Evolutionary conservation across 2,888 invertebrate genomes (phyloP).

Genomic region (Meloe dianella): DNA sequence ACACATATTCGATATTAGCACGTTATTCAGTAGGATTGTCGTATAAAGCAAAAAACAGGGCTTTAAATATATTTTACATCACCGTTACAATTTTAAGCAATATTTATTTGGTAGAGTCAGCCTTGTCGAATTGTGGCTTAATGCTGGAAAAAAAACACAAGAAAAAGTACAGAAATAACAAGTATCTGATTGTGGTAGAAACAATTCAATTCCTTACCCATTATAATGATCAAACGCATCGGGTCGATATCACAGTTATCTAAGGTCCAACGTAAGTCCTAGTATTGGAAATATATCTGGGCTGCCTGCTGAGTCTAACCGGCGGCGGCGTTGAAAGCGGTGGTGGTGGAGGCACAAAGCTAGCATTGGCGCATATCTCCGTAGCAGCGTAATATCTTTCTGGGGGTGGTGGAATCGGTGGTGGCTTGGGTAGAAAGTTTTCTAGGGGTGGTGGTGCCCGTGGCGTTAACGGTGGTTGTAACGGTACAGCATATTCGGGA

Average conservation of each 20-base stretch:
- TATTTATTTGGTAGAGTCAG: slow-evolving; percentile 52
- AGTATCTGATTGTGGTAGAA: slow-evolving; percentile 11
- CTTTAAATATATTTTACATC: slow-evolving; percentile 24
- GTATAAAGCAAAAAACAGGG: slow-evolving; percentile 37
- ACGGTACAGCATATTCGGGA: slow-evolving; percentile 71
- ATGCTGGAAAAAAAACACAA: slow-evolving; percentile 40
- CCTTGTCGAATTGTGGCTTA: slow-evolving; percentile 46
- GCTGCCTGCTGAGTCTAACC: slow-evolving; percentile 58
- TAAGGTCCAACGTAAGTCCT: slow-evolving; percentile 57
- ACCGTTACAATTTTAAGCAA: slow-evolving; percentile 38
- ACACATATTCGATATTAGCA: slow-evolving; percentile 44
- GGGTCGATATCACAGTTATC: slow-evolving; percentile 54
- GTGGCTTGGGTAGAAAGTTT: slow-evolving; percentile 67
- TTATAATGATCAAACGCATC: slow-evolving; percentile 12
- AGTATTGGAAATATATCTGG: slow-evolving; percentile 52
- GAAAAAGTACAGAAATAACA: neutral
- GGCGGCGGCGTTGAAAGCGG: slow-evolving; percentile 59
- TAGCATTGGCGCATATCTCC: slow-evolving; percentile 68
- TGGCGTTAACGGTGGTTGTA: slow-evolving; percentile 58
- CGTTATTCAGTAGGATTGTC: slow-evolving; percentile 50
- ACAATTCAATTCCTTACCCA: slow-evolving; percentile 16
- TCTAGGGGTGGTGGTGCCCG: slow-evolving; percentile 63
- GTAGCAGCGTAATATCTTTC: slow-evolving; percentile 76
- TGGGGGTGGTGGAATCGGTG: slow-evolving; percentile 70
- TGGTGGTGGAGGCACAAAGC: slow-evolving; percentile 57